A percentile compares a stretch with the other conserved stretches of the same genome.
phyloP scores from a whole-genome alignment of 2,113 vertebrate species.

The Xenopus borealis region DNA sequence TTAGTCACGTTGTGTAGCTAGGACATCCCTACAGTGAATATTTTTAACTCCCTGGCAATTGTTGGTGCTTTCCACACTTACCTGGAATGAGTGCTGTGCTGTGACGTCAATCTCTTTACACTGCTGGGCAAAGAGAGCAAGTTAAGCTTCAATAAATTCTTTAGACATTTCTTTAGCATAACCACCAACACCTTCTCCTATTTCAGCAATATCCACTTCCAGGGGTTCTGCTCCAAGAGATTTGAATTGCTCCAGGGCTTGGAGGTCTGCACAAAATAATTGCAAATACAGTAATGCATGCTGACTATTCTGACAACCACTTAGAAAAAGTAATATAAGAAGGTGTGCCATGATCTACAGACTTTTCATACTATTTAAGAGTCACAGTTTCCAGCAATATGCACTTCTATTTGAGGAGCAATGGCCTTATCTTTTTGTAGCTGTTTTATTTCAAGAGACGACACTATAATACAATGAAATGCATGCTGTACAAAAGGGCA shows the following conservation, averaged over 20 bases:
- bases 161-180: slow-evolving; percentile 72
- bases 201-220: slow-evolving; percentile 63
- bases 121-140: slow-evolving; percentile 66
- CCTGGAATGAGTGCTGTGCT: slow-evolving; percentile 54
- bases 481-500: too few species aligned
- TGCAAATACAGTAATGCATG: background rate
- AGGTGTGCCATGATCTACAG: background rate
- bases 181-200: slow-evolving; percentile 65
- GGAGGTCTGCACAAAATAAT: slow-evolving; percentile 56
- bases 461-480: too few species aligned
- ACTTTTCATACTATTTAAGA: background rate
- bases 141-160: slow-evolving; percentile 72
- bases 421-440: background rate
- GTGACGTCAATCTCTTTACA: slow-evolving; percentile 64
- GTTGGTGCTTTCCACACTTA: background rate
- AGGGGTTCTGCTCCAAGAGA: slow-evolving; percentile 69
- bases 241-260: slow-evolving; percentile 72
- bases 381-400: background rate
- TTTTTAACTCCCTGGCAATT: too few species aligned
- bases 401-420: background rate
- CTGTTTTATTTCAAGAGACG: background rate
- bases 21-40: too few species aligned
- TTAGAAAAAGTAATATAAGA: slow-evolving; percentile 3
- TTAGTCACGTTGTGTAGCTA: too few species aligned
- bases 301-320: background rate